Evolutionary conservation across 2,797 vertebrate species (phyloP), one percentile per base, ranked within the genome.

Genomic region (Sus cebifrons): DNA sequence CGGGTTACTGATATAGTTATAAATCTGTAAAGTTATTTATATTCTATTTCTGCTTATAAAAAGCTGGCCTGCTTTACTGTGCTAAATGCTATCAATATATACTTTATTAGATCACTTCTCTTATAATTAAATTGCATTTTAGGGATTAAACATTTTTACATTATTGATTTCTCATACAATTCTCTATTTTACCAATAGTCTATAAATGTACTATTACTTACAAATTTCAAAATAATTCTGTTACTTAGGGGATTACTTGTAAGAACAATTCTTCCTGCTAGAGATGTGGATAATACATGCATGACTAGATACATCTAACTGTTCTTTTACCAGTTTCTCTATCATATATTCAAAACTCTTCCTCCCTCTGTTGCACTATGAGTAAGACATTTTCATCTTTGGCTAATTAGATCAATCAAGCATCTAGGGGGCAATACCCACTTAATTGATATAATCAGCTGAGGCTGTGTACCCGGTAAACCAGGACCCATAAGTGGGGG

Each of bases 371-470:
- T 78, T 82, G 85, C 74, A 98, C 78, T 90, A 96, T 71, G 89
- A 92, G 16, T 54, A 97, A 93, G 71, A 92, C 96, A 89, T 29
- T 90, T 87, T 74, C 65, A 49, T 89, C 6, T 32, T 60, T 86
- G 21, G 56, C 67, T 97, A 98, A 98, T 93, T 93, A 97, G 96
- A 96, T 97, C 73, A 91, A 96, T 96, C 60, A 97, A 86, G 93
- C 96, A 96, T 90, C 86, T 78, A 89, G 73, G 54, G 44, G 40
- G 36, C 62, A 93, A 89, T 8, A 74, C 81, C 89, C 27, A 90
- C 12, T 85, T 94, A 36, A 64, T 67, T 78, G 95, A 96, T 23
- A 75, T 91, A 96, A 97, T 96, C 65, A 96, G 67, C 70, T 49
- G 9, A 94, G 87, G 29, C 86, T 92, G 65, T 92, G n/a, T 60